phyloP scores from a whole-genome alignment of 2,113 vertebrate species.

The Dasyornis broadbenti region DNA sequence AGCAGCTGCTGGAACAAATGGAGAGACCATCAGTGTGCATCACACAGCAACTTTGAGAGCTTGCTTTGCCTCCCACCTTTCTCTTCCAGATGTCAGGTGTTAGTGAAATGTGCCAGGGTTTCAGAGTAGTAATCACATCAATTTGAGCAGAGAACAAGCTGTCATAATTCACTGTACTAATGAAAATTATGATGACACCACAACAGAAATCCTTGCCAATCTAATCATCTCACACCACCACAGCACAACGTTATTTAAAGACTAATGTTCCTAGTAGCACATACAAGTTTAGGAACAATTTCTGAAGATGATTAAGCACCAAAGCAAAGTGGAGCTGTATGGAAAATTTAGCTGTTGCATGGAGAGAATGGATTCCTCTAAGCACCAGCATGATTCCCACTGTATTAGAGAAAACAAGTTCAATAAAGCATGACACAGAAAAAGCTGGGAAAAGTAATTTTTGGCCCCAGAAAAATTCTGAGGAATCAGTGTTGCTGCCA shows the following conservation, averaged over 20 bases:
- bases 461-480: background rate
- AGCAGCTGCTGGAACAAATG: background rate
- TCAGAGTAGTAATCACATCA: conserved; percentile 43
- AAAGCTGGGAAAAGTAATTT: background rate
- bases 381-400: background rate
- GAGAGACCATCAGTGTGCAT: background rate
- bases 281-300: conserved; percentile 19
- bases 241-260: conserved; percentile 37
- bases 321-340: background rate
- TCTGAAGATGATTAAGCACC: conserved; percentile 25
- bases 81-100: conserved; percentile 41
- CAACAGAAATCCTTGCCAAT: conserved; percentile 56
- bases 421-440: background rate
- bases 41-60: background rate
- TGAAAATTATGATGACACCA: conserved; percentile 67
- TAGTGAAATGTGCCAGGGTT: conserved; percentile 16
- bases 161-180: conserved; percentile 51
- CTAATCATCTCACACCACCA: conserved; percentile 41
- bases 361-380: background rate
- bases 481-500: background rate
- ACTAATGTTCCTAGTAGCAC: conserved; percentile 24
- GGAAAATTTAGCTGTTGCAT: background rate
- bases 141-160: conserved; percentile 44
- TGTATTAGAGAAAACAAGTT: background rate
- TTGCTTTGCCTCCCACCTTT: background rate